phyloP scores from a whole-genome alignment of 1,140 invertebrate genomes.

The Neodiprion virginianus region DNA sequence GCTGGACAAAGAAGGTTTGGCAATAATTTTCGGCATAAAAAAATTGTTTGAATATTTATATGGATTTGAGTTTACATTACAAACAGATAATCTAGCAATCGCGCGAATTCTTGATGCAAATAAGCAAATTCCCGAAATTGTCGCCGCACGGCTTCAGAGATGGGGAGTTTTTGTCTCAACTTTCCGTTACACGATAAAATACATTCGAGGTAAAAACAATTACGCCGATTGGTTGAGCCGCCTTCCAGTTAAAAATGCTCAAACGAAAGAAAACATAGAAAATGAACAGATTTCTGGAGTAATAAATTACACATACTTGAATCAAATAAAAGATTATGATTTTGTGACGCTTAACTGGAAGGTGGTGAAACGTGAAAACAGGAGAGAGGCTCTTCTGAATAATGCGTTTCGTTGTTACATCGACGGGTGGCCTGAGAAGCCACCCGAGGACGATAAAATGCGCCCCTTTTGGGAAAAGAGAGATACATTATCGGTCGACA shows the following conservation, averaged over 20 bases:
- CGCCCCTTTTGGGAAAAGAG: slow-evolving; percentile 13
- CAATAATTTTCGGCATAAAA: slow-evolving; percentile 38
- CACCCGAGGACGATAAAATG: not conserved
- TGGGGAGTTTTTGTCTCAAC: not conserved
- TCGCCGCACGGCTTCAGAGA: not conserved
- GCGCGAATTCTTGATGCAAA: not conserved
- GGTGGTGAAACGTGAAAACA: not conserved
- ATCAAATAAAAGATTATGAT: not conserved
- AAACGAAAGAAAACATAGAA: not conserved
- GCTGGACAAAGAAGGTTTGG: slow-evolving; percentile 29
- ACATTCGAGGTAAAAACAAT: slow-evolving; percentile 8
- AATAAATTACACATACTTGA: slow-evolving; percentile 3
- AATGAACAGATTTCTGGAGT: not conserved
- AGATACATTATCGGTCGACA: not conserved
- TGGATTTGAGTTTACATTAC: slow-evolving; percentile 17
- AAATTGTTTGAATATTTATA: slow-evolving; percentile 58
- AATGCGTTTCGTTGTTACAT: slow-evolving; percentile 8
- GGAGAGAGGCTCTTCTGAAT: not conserved
- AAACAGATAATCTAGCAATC: not conserved
- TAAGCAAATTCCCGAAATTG: not conserved
- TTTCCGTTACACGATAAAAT: not conserved
- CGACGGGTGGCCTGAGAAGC: slow-evolving; percentile 10
- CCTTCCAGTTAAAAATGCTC: not conserved
- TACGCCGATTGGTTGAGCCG: slow-evolving; percentile 18
- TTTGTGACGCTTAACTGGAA: not conserved